Evolutionary conservation across 2,888 invertebrate genomes (phyloP).

Genomic region (Acleris sparsana): DNA sequence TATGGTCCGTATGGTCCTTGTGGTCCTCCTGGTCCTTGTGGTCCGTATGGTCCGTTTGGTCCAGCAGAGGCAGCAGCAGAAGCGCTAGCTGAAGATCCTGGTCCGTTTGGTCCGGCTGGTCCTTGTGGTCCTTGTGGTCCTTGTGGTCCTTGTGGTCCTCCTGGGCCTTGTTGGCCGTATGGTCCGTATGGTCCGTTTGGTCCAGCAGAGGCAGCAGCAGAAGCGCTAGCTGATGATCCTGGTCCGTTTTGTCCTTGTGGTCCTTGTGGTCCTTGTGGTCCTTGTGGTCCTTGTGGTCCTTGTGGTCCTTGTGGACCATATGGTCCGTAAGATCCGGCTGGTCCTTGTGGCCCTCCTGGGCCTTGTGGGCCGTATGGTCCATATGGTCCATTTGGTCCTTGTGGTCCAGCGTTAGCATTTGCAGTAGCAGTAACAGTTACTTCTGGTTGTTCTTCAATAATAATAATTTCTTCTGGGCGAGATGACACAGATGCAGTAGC

Average conservation of each 20-base stretch:
- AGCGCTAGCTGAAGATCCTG: slow-evolving; percentile 21
- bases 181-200: too few relatives aligned
- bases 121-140: neutral
- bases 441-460: slow-evolving; percentile 22
- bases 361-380: slow-evolving; percentile 7
- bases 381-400: slow-evolving; percentile 9
- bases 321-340: too few relatives aligned
- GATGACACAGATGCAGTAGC: slow-evolving; percentile 21
- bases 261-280: neutral
- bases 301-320: neutral
- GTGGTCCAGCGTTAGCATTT: slow-evolving; percentile 13
- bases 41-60: slow-evolving; percentile 14
- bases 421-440: slow-evolving; percentile 12
- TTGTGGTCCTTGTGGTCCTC: too few relatives aligned
- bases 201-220: too few relatives aligned
- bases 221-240: neutral
- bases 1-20: slow-evolving; percentile 8
- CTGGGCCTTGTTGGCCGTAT: too few relatives aligned
- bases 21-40: slow-evolving; percentile 6
- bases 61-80: slow-evolving; percentile 9
- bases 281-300: neutral
- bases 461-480: slow-evolving; percentile 7
- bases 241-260: neutral
- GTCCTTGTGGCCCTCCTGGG: neutral
- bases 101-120: slow-evolving; percentile 4